Evolutionary conservation across 1,140 invertebrate genomes (phyloP).

Genomic region (Ceratina australensis): DNA sequence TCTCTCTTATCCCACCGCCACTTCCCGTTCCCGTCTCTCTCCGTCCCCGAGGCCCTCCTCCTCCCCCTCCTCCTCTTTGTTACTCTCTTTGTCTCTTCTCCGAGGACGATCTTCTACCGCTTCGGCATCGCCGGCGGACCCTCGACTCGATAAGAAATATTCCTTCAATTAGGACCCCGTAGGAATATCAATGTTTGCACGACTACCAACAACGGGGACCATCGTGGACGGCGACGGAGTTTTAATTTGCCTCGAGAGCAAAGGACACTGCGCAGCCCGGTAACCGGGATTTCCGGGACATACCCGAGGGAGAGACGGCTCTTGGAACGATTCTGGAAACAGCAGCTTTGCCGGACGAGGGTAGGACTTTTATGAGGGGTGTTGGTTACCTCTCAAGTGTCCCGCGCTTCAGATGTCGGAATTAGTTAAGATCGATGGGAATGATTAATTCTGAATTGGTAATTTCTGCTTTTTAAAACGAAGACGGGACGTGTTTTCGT

Average conservation of each 20-base stretch:
- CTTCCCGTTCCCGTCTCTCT: not conserved
- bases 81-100: conserved; percentile 41
- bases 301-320: conserved; percentile 2
- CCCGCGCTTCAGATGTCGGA: not conserved
- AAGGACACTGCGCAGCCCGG: conserved; percentile 6
- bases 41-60: not conserved
- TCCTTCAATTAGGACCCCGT: conserved; percentile 70
- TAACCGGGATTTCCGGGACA: not conserved
- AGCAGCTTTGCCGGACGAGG: no score
- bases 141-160: conserved; percentile 74
- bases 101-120: conserved; percentile 48
- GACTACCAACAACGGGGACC: conserved; percentile 25
- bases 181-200: conserved; percentile 71
- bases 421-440: not conserved
- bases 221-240: not conserved
- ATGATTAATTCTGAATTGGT: not conserved
- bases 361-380: not conserved
- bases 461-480: not conserved
- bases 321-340: not conserved
- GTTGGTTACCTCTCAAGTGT: not conserved
- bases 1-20: conserved; percentile 41
- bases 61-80: conserved; percentile 12
- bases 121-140: conserved; percentile 48
- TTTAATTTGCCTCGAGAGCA: conserved; percentile 35
- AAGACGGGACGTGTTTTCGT: not conserved